These are phyloP conservation scores for Neoscelio sp. DNA, from an alignment of 2,888 invertebrate genomes.

Conservation along the genomic window DNA sequence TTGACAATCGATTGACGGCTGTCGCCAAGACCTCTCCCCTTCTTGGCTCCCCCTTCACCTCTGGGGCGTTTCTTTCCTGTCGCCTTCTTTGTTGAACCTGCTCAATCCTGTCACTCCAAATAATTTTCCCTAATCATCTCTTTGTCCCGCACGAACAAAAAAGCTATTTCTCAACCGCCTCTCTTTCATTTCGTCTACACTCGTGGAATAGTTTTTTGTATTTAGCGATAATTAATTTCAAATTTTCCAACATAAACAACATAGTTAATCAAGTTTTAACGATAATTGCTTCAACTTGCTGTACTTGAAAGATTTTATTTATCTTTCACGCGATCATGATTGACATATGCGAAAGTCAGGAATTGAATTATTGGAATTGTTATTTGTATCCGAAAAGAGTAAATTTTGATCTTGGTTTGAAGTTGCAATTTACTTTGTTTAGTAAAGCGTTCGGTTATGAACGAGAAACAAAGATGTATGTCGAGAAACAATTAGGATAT, in stretches of 20 bases:
- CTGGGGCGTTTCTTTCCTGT: conserved; percentile 67
- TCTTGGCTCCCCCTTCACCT: conserved; percentile 63
- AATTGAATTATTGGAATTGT: too few relatives aligned
- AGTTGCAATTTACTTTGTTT: too few relatives aligned
- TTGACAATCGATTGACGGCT: conserved; percentile 84
- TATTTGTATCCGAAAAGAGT: too few relatives aligned
- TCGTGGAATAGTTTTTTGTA: conserved; percentile 1
- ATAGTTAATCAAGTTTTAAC: too few relatives aligned
- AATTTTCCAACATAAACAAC: background rate
- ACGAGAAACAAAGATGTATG: too few relatives aligned
- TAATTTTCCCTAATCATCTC: conserved; percentile 53
- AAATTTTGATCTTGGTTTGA: too few relatives aligned
- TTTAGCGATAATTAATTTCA: conserved; percentile 28
- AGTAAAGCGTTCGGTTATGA: too few relatives aligned
- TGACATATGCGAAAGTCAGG: too few relatives aligned
- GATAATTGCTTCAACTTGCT: too few relatives aligned
- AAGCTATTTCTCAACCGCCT: conserved; percentile 21
- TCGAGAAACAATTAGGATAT: too few relatives aligned
- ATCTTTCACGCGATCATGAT: too few relatives aligned
- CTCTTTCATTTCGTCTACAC: background rate
- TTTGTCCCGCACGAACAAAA: conserved; percentile 30
- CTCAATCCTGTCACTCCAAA: conserved; percentile 58
- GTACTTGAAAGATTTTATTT: too few relatives aligned
- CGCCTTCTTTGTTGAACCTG: conserved; percentile 63
- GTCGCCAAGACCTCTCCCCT: conserved; percentile 82